Evolutionary conservation across 2,797 vertebrate species (phyloP).

Genomic region (Pangasius sanitwongsei): DNA sequence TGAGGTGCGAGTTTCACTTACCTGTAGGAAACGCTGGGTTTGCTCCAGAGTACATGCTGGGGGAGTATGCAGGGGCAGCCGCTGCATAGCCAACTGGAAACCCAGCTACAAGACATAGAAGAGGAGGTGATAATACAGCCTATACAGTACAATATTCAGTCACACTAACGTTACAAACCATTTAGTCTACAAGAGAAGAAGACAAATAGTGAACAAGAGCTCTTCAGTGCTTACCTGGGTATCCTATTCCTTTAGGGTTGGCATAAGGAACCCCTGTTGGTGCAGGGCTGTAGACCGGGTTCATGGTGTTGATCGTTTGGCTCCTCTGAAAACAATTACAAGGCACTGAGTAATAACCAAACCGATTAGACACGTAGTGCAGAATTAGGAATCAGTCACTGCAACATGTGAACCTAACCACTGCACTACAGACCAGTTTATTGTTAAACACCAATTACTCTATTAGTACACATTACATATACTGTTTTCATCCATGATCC

Average conservation of each 20-base stretch:
- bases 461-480: not conserved
- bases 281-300: conserved; percentile 96
- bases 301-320: conserved; percentile 82
- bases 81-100: conserved; percentile 95
- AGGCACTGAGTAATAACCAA: not conserved
- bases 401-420: not conserved
- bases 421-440: no score
- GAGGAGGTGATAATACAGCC: not conserved
- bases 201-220: not conserved
- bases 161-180: not conserved
- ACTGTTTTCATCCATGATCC: not conserved
- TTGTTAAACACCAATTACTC: not conserved
- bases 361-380: not conserved
- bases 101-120: conserved; percentile 75
- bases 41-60: conserved; percentile 88
- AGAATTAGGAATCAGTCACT: not conserved
- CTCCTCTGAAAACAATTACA: conserved; percentile 55
- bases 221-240: conserved; percentile 82
- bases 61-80: conserved; percentile 89
- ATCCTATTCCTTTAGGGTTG: conserved; percentile 95
- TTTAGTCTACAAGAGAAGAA: not conserved
- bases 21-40: conserved; percentile 91
- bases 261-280: conserved; percentile 96
- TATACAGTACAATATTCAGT: not conserved
- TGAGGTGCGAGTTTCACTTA: conserved; percentile 57